Evolutionary conservation across 2,888 invertebrate genomes (phyloP).

Genomic region (Polyommatus iphigenia): DNA sequence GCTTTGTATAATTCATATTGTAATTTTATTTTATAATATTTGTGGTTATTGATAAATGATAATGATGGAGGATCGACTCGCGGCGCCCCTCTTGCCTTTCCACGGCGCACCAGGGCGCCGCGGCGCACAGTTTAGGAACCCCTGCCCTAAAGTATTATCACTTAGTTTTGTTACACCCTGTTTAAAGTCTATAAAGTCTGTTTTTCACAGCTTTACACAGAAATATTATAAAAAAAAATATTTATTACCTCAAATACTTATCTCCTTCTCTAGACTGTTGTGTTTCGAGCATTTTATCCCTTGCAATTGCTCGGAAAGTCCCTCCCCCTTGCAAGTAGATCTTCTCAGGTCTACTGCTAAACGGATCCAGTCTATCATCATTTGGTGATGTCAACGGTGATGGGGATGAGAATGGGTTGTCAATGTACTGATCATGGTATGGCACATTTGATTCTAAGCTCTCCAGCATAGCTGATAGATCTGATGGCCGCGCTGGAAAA

Average conservation of each 20-base stretch:
- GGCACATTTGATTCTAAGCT: conserved; percentile 66
- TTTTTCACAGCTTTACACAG: too few species aligned
- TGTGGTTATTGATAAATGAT: too few species aligned
- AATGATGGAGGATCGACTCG: too few species aligned
- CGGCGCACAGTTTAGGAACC: too few species aligned
- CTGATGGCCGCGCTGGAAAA: conserved; percentile 68
- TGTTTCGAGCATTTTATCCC: conserved; percentile 69
- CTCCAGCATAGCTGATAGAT: conserved; percentile 69
- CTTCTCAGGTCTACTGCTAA: conserved; percentile 67
- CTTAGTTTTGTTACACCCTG: too few species aligned
- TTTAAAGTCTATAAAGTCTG: too few species aligned
- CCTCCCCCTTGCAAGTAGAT: conserved; percentile 76
- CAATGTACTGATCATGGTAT: conserved; percentile 72
- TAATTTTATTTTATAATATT: too few species aligned
- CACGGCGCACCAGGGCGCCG: too few species aligned
- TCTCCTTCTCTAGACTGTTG: conserved; percentile 69
- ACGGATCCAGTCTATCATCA: conserved; percentile 67
- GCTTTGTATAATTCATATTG: too few species aligned
- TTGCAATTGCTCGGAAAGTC: conserved; percentile 69
- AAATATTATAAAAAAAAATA: too few species aligned
- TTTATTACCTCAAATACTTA: conserved; percentile 71
- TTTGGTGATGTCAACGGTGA: conserved; percentile 75
- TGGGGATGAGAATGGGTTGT: conserved; percentile 77
- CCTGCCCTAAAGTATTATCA: too few species aligned
- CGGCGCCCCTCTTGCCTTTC: too few species aligned